A percentile compares a stretch with the other conserved stretches of the same genome.
phyloP scores from a whole-genome alignment of 1,140 invertebrate species.

The Heliconius nattereri region DNA sequence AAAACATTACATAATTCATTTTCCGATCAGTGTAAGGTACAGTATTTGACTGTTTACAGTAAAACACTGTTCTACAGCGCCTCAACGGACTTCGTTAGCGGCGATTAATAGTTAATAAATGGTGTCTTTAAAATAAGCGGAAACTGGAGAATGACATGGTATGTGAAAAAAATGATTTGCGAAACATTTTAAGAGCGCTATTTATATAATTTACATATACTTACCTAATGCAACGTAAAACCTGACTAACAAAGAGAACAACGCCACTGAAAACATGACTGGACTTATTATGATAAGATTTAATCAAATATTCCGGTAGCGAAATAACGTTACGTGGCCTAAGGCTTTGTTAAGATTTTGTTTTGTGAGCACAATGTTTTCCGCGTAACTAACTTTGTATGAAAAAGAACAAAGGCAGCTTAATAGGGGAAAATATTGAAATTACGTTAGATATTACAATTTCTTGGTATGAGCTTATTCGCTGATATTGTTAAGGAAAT shows the following conservation, averaged over 20 bases:
- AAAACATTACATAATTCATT: no score
- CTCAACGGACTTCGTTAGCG: no score
- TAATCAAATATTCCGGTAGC: constrained; percentile 31
- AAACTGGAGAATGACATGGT: no score
- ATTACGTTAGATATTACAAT: neutral
- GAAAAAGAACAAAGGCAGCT: constrained; percentile 19
- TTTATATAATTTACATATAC: neutral
- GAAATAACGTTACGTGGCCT: constrained; percentile 23
- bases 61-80: no score
- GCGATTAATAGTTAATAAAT: no score
- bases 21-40: no score
- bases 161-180: neutral
- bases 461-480: neutral
- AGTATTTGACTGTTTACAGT: no score
- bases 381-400: constrained; percentile 8
- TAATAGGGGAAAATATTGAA: constrained; percentile 18
- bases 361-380: neutral
- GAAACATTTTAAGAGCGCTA: neutral
- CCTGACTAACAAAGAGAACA: constrained; percentile 24
- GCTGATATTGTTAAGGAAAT: neutral
- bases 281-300: constrained; percentile 29
- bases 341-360: neutral
- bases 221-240: constrained; percentile 8
- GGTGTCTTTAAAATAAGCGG: no score
- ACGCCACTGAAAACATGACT: constrained; percentile 14